These are phyloP conservation scores for Theretra japonica DNA, from an alignment of 2,888 invertebrate species.

Conservation along the genomic window DNA sequence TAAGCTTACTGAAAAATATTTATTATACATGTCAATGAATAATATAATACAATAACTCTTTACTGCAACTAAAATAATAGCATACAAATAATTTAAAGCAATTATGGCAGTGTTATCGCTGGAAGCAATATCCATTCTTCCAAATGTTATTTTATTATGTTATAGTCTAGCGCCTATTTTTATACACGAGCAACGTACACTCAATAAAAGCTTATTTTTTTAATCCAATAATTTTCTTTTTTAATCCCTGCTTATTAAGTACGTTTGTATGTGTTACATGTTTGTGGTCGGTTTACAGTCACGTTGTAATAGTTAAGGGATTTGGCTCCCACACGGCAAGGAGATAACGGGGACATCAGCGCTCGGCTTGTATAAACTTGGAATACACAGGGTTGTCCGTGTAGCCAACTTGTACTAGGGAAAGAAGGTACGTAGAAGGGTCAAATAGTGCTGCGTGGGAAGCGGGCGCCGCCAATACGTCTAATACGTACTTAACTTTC, in stretches of 20 bases:
- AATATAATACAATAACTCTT: no score
- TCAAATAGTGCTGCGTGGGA: constrained; percentile 65
- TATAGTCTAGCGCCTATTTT: not conserved
- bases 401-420: constrained; percentile 51
- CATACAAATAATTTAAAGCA: no score
- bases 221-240: no score
- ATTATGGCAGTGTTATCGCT: no score
- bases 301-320: constrained; percentile 45
- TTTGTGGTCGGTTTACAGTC: constrained; percentile 41
- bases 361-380: constrained; percentile 57
- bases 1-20: no score
- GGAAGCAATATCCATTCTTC: not conserved
- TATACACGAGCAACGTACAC: not conserved
- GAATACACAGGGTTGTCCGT: constrained; percentile 56
- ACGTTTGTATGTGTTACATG: constrained; percentile 33
- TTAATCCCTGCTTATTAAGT: constrained; percentile 21
- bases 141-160: not conserved
- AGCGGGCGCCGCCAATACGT: constrained; percentile 40
- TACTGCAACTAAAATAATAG: no score
- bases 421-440: constrained; percentile 53
- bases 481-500: constrained; percentile 6
- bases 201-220: not conserved
- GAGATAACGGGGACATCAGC: constrained; percentile 68
- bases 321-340: constrained; percentile 51
- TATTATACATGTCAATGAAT: no score